phyloP scores from a whole-genome alignment of 2,888 invertebrate species.

The Xiphydria camelus region DNA sequence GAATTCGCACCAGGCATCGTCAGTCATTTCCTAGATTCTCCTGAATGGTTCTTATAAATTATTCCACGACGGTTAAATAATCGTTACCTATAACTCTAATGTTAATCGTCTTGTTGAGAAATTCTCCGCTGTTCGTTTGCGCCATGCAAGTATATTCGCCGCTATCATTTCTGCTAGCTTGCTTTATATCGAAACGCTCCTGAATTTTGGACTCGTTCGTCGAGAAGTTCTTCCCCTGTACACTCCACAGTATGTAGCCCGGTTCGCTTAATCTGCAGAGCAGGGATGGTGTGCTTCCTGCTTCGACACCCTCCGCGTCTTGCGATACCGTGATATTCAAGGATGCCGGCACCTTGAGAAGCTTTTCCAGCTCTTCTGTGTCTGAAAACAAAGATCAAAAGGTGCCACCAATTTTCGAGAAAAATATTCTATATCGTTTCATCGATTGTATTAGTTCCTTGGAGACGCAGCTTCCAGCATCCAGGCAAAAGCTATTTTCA shows the following conservation, averaged over 20 bases:
- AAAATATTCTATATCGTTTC: no score
- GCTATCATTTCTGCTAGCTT: slow-evolving; percentile 62
- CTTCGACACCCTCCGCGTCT: slow-evolving; percentile 46
- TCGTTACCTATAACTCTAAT: slow-evolving; percentile 54
- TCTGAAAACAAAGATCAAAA: slow-evolving; percentile 25
- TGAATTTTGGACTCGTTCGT: slow-evolving; percentile 44
- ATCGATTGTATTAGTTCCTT: no score
- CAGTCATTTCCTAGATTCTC: no score
- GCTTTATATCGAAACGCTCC: slow-evolving; percentile 61
- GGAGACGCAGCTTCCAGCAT: no score
- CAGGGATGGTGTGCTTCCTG: slow-evolving; percentile 57
- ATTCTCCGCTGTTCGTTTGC: slow-evolving; percentile 52
- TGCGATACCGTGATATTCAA: slow-evolving; percentile 47
- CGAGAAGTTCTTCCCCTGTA: slow-evolving; percentile 62
- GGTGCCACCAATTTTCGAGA: no score
- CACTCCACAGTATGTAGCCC: slow-evolving; percentile 65
- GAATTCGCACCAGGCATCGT: no score
- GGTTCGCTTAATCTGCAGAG: slow-evolving; percentile 62
- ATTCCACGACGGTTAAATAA: no score
- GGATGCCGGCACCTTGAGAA: slow-evolving; percentile 21
- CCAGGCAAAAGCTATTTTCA: no score
- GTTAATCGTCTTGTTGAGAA: slow-evolving; percentile 43
- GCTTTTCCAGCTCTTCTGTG: slow-evolving; percentile 24
- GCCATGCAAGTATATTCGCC: slow-evolving; percentile 67
- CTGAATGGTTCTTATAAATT: no score